phyloP scores from a whole-genome alignment of 2,113 vertebrate genomes.

The Patagioenas fasciata region DNA sequence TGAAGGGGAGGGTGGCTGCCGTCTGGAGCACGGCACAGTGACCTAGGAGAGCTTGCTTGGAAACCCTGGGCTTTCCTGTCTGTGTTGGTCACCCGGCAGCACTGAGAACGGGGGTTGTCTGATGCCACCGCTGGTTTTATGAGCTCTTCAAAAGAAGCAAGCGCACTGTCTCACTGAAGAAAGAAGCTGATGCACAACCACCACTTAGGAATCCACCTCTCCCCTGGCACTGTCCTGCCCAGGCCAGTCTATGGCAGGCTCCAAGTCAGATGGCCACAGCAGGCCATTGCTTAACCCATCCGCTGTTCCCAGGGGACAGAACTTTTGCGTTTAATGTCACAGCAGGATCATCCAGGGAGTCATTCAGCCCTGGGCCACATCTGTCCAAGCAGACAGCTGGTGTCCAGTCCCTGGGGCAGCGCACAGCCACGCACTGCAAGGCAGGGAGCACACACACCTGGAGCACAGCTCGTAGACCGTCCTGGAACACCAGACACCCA shows the following conservation, averaged over 20 bases:
- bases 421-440: background rate
- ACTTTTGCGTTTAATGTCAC: background rate
- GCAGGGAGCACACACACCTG: background rate
- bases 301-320: background rate
- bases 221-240: background rate
- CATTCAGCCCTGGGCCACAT: background rate
- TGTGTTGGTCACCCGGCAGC: background rate
- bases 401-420: background rate
- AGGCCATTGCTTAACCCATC: background rate
- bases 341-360: background rate
- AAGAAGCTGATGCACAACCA: background rate
- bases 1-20: background rate
- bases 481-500: background rate
- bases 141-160: background rate
- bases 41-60: background rate
- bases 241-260: background rate
- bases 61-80: background rate
- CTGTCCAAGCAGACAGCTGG: background rate
- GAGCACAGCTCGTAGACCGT: background rate
- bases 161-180: background rate
- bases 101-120: rapidly evolving
- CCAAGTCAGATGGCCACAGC: background rate
- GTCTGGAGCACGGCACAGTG: background rate
- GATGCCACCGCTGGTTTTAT: background rate
- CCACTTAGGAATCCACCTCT: background rate